phyloP scores from a whole-genome alignment of 2,888 invertebrate genomes.

The Epirrhoe tristata region DNA sequence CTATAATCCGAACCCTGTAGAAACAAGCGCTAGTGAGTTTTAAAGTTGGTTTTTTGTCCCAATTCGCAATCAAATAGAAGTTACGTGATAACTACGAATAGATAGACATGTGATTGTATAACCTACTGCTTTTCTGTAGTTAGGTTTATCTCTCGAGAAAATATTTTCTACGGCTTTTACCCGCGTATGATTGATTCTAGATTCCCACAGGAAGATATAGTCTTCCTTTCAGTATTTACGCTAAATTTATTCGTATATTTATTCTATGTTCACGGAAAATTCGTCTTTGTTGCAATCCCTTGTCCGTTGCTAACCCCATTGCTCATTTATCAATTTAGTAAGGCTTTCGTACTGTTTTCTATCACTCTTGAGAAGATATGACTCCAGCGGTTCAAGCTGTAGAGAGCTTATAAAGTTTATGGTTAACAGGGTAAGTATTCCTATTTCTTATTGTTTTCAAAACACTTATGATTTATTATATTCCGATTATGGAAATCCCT shows the following conservation, averaged over 20 bases:
- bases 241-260: not conserved
- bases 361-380: too few species aligned
- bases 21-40: not conserved
- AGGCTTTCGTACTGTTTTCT: too few species aligned
- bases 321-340: too few species aligned
- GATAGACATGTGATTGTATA: constrained; percentile 21
- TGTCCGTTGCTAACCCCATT: not conserved
- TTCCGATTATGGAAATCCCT: too few species aligned
- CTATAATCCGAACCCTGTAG: too few species aligned
- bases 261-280: not conserved
- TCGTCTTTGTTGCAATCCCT: not conserved
- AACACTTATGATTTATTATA: too few species aligned
- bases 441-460: too few species aligned
- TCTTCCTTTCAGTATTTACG: not conserved
- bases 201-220: not conserved
- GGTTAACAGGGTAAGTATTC: too few species aligned
- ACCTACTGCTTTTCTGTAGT: constrained; percentile 3
- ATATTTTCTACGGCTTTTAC: too few species aligned
- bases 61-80: constrained; percentile 12
- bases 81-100: constrained; percentile 19
- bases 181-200: not conserved
- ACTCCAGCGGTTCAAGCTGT: too few species aligned
- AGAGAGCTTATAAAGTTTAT: too few species aligned
- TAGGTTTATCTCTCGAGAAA: too few species aligned
- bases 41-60: not conserved